These are phyloP conservation scores for Drosophila tanythrix DNA, from an alignment of 2,888 invertebrate species.

Conservation along the genomic window DNA sequence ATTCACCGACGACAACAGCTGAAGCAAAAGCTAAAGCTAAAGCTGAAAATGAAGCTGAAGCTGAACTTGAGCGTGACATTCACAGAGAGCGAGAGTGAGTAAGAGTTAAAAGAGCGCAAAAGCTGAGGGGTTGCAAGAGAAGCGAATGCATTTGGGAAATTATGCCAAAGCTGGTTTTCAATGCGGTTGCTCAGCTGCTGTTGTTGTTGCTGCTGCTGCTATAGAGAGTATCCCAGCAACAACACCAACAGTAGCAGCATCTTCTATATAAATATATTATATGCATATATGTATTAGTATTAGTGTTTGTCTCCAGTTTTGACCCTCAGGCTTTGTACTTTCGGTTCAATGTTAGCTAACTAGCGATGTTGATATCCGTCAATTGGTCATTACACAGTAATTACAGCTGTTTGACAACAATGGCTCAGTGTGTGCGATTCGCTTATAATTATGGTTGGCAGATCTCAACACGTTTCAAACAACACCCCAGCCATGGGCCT, in stretches of 20 bases:
- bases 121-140: constrained; percentile 45
- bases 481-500: constrained; percentile 35
- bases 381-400: constrained; percentile 62
- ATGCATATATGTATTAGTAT: background rate
- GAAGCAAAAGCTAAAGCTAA: constrained; percentile 39
- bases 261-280: constrained; percentile 36
- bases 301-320: constrained; percentile 11
- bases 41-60: constrained; percentile 18
- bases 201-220: constrained; percentile 6
- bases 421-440: background rate
- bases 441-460: constrained; percentile 11
- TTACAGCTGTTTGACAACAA: constrained; percentile 66
- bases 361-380: constrained; percentile 30
- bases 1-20: constrained; percentile 14
- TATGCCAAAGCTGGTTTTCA: constrained; percentile 73
- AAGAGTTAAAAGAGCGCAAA: constrained; percentile 6
- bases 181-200: constrained; percentile 46
- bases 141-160: constrained; percentile 61
- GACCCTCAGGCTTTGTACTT: constrained; percentile 62
- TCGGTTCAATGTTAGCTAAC: constrained; percentile 53
- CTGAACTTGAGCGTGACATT: constrained; percentile 75
- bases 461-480: constrained; percentile 55
- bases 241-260: constrained; percentile 23
- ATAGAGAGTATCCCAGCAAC: constrained; percentile 19
- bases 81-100: constrained; percentile 35